Conservation (phyloP, 2,888 invertebrate genomes). For the Pilophorus perplexus region DNA sequence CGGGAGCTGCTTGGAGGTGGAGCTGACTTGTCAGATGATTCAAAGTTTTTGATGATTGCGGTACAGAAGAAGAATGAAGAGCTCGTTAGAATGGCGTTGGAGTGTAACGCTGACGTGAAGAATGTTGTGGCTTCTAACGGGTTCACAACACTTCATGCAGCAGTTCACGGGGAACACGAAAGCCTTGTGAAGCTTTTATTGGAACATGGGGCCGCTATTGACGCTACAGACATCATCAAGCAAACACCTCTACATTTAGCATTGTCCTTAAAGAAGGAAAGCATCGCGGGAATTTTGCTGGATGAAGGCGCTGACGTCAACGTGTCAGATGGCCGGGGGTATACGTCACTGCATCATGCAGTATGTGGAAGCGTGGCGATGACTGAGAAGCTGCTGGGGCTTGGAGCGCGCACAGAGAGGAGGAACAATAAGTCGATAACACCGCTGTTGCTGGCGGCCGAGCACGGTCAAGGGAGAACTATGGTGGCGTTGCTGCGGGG, state of each 20-base stretch:
- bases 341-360: conserved; percentile 8
- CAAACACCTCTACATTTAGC: conserved; percentile 1
- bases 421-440: not conserved
- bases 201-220: not conserved
- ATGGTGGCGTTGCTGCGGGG: conserved; percentile 2
- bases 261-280: not conserved
- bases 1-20: conserved; percentile 1
- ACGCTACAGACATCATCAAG: not conserved
- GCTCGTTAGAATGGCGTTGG: conserved; percentile 11
- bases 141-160: not conserved
- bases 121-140: not conserved
- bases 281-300: not conserved
- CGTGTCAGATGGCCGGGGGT: not conserved
- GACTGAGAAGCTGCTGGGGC: conserved; percentile 1
- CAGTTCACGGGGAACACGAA: not conserved
- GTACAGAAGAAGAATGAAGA: not conserved
- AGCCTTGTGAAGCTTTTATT: not conserved
- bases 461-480: not conserved
- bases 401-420: conserved; percentile 1
- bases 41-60: conserved; percentile 7
- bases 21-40: conserved; percentile 5
- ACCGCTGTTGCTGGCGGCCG: conserved; percentile 1
- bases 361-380: not conserved
- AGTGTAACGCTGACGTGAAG: not conserved
- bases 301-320: conserved; percentile 14